Evolutionary conservation across 1,140 invertebrate genomes (phyloP), one percentile per base, ranked within the genome.

Genomic region (Leptinotarsa undecemlineata): DNA sequence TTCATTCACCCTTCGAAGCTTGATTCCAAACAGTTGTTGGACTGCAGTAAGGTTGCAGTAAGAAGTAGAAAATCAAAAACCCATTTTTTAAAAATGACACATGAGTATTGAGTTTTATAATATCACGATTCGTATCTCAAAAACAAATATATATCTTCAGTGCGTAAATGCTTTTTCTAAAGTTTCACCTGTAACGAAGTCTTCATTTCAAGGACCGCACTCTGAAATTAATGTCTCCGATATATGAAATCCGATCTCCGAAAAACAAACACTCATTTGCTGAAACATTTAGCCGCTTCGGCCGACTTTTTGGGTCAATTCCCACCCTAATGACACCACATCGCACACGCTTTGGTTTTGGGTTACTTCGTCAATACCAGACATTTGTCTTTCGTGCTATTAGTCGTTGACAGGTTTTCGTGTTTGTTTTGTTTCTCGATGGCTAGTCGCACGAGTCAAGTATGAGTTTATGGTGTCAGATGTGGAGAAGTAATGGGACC

Each of bases 331-430:
- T 57, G 48, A 63, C 63, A 21, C 17, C 17, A 57, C n/a, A 15
- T 57, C 20, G 63, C 72, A 74, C 75, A 69, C 72, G 75, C 62
- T 61, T 60, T 71, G 75, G 75, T 76, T 74, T 76, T 67, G 61
- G 19, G 68, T 76, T 76, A 76, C 75, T 74, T 70, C 69, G 72
- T 74, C 75, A 76, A 76, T 73, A 64, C 21, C n/a, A 74, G 72
- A 71, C 72, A 76, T 76, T 76, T 76, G 75, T 76, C 75, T 76
- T 74, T 61, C 17, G 64, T 61, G 67, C 72, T 76, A 73, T 76
- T 76, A 76, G 68, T 26, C 26, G 67, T 70, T 76, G 75, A 76
- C 75, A 76, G 68, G 75, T 73, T 76, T 68, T 63, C 72, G 63
- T 73, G 72, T 73, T 73, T 73, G 64, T 73, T 73, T 42, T 68